Base-by-base conservation (phyloP, 2,113 vertebrate genomes). In the Otocyon megalotis region DNA sequence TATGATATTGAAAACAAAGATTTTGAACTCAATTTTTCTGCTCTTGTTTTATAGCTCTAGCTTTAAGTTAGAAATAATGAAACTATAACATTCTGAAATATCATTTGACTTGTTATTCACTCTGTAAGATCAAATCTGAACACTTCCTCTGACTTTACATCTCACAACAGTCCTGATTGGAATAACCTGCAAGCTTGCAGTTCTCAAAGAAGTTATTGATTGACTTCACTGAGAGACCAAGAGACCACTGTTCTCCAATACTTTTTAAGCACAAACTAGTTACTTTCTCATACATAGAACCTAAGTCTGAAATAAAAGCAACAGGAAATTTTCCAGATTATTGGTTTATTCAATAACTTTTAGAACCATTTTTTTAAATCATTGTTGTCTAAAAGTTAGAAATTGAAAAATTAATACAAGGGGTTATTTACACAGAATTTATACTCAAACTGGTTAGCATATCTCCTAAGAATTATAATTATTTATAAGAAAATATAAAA, bases 401-500 rank as follows among this genome's bases (percentile, higher is more conserved):
- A 71, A 50, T 92, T 58, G 8, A 43, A 62, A 94, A 94, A 32
- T 50, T 62, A 80, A 58, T 28, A 32, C 65, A 83, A 48, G 72
- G 80, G 35, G 9, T 83, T 77, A 93, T 92, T 91, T 88, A 72
- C 4, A 63, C 6, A 93, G 8, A 95, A 84, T 71, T 83, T 62
- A 69, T 30, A 62, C 16, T 74, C 3, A 67, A 82, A 58, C 65
- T 72, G 22, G 50, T 88, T 26, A 30, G 22, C 4, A 20, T 88
- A 76, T 60, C 89, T 76, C 35, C 54, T 60, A 35, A 56, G 5
- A 83, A 19, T 56, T 74, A 12, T 62, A 65, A 92, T 63, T 87
- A 86, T 92, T 85, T 93, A n/a, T 94, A 65, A 91, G 60, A 53
- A 76, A 95, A 85, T 32, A 77, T 53, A 58, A 37, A 85, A 62